phyloP scores from a whole-genome alignment of 2,113 vertebrate genomes.

The Ardeotis arabs region DNA sequence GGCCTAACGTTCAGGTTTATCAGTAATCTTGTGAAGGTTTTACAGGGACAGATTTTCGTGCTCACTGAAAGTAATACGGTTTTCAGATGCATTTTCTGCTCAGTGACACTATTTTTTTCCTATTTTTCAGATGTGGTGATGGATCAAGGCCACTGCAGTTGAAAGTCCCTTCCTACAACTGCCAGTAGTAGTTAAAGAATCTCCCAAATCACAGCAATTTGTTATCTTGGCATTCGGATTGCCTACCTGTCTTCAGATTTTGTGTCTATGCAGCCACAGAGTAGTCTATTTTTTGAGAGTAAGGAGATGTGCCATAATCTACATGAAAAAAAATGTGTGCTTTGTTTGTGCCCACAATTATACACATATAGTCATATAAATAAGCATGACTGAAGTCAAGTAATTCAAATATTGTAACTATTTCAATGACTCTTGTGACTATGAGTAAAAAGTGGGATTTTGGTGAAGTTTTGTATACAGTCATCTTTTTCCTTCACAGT shows the following conservation, averaged over 20 bases:
- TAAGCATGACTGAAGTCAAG: not conserved
- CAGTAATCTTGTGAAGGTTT: not conserved
- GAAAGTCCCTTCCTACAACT: not conserved
- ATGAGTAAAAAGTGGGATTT: not conserved
- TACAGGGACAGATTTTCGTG: not conserved
- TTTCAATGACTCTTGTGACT: not conserved
- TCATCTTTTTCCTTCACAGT: not conserved
- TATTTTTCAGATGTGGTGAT: not conserved
- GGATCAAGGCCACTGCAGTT: not conserved
- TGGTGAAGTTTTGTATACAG: not conserved
- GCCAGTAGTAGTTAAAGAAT: not conserved
- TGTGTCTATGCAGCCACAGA: not conserved
- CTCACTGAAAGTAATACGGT: not conserved
- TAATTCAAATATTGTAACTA: not conserved
- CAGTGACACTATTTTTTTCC: not conserved
- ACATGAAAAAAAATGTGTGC: fast-evolving
- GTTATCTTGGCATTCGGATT: not conserved
- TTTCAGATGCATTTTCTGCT: not conserved
- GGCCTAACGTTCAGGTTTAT: not conserved
- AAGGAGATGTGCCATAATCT: fast-evolving
- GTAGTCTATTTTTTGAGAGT: not conserved
- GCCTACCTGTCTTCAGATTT: not conserved
- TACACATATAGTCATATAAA: not conserved
- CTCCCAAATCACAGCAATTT: not conserved
- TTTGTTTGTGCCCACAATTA: not conserved